A percentile compares a stretch with the other conserved stretches of the same genome.
Evolutionary conservation across 1,140 invertebrate genomes (phyloP).

Genomic region (Drosophila teissieri): DNA sequence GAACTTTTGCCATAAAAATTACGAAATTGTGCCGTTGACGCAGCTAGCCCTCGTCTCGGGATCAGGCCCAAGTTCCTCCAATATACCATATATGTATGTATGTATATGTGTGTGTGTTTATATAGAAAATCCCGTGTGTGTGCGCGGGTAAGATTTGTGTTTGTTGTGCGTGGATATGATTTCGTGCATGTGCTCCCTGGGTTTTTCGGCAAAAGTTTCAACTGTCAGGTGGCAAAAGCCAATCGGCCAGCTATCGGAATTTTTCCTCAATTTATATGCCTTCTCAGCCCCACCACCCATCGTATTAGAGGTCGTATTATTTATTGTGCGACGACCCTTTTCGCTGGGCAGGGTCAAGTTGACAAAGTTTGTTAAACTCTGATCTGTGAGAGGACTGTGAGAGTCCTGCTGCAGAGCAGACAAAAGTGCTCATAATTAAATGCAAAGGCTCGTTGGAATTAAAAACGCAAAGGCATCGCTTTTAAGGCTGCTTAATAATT

Average conservation of each 20-base stretch:
- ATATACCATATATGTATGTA: constrained; percentile 7
- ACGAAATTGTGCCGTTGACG: constrained; percentile 83
- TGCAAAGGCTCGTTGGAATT: constrained; percentile 71
- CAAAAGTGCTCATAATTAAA: constrained; percentile 74
- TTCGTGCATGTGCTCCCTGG: constrained; percentile 65
- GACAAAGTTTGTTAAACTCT: constrained; percentile 39
- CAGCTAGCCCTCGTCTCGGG: constrained; percentile 62
- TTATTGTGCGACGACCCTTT: constrained; percentile 41
- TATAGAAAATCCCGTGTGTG: not conserved
- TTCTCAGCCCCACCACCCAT: not conserved
- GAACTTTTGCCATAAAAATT: constrained; percentile 83
- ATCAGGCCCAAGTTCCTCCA: constrained; percentile 41
- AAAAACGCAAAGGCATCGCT: constrained; percentile 67
- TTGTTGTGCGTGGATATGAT: constrained; percentile 82
- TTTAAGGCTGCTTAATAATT: constrained; percentile 81
- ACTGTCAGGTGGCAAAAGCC: constrained; percentile 80
- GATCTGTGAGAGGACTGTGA: constrained; percentile 3
- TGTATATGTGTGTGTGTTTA: constrained; percentile 8
- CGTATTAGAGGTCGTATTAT: constrained; percentile 35
- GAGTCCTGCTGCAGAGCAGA: constrained; percentile 13
- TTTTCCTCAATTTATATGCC: constrained; percentile 69
- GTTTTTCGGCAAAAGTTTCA: constrained; percentile 61
- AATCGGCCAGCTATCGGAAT: constrained; percentile 70
- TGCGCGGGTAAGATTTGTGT: constrained; percentile 70
- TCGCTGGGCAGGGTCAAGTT: constrained; percentile 21